Base-by-base conservation (phyloP, 1,140 invertebrate species). In the Brachionus rotundiformis region DNA sequence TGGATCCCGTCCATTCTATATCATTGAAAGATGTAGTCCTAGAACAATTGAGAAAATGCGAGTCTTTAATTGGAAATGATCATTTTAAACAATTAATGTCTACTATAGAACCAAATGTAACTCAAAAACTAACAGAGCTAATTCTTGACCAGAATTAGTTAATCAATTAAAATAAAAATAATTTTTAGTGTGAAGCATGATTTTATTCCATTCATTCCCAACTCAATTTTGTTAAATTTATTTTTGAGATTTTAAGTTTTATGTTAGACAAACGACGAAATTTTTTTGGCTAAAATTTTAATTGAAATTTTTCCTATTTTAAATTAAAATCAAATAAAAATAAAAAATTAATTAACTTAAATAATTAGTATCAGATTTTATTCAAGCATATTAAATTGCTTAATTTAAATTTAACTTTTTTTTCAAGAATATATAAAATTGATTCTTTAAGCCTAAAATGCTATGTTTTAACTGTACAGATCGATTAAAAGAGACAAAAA, bases 1-100 rank as follows among this genome's bases (percentile, higher is more conserved):
- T 88, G 27, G 93, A 94, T 89, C 92, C 92, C 44, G 91, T 94
- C 1, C 91, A 93, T 84, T 91, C 88, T 71, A 90, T 93, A 71
- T 91, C 91, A 16, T 87, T 94, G 27, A 91, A 90, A 85, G 90
- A 91, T 83, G 92, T 91, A 84, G 86, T 93, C 25, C 89, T 92
- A 85, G 90, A 89, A 84, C 92, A 93, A 86, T 85, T 94, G 76
- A 87, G 88, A 84, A 87, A 90, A 79, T 86, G 93, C 79, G 89
- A 92, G 86, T 89, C 88, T 84, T 89, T 91, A 8, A 83, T 84
- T 71, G 85, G 86, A 19, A 82, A 84, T 25, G 76, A 49, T 13
- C 49, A 27, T 31, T 86, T 86, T 82, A 77, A 84, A 39, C 82
- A 82, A 33, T 83, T 86, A 49, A 87, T 86, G 85, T 75, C 61